Percentiles rank a stretch among this genome's conserved stretches.
These are phyloP conservation scores for Potamilus streckersoni DNA, from an alignment of 1,140 invertebrate genomes.

Conservation along the genomic window DNA sequence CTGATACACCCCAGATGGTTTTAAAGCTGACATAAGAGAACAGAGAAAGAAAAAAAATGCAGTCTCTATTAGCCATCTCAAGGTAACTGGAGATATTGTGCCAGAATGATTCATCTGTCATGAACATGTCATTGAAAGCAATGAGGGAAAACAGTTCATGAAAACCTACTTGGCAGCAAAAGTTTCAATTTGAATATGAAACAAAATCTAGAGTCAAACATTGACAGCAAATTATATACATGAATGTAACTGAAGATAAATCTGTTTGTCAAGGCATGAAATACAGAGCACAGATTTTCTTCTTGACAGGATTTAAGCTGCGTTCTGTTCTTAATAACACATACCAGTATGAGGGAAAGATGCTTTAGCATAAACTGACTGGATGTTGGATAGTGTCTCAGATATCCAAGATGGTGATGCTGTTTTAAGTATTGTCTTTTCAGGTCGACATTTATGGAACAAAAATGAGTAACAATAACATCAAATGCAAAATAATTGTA, in stretches of 20 bases:
- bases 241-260: not conserved
- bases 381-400: not conserved
- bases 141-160: slow-evolving; percentile 8
- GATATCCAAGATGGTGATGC: slow-evolving; percentile 3
- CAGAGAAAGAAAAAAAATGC: not conserved
- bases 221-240: slow-evolving; percentile 14
- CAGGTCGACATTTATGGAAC: slow-evolving; percentile 11
- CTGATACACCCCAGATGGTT: slow-evolving; percentile 9
- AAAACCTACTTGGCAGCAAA: slow-evolving; percentile 11
- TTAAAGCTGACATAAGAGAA: slow-evolving; percentile 4
- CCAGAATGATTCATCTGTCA: not conserved
- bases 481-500: slow-evolving; percentile 15
- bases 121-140: not conserved
- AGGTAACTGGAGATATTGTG: not conserved
- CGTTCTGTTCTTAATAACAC: not conserved
- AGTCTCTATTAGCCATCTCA: slow-evolving; percentile 4
- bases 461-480: not conserved
- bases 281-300: not conserved
- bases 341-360: slow-evolving; percentile 15
- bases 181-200: not conserved
- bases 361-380: slow-evolving; percentile 10
- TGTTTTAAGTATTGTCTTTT: slow-evolving; percentile 10
- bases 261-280: not conserved
- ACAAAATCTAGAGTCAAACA: not conserved
- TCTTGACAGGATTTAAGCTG: not conserved